A percentile compares a stretch with the other conserved stretches of the same genome.
These are phyloP conservation scores for Onychorhynchus coronatus DNA, from an alignment of 2,113 vertebrate species.

Conservation along the genomic window DNA sequence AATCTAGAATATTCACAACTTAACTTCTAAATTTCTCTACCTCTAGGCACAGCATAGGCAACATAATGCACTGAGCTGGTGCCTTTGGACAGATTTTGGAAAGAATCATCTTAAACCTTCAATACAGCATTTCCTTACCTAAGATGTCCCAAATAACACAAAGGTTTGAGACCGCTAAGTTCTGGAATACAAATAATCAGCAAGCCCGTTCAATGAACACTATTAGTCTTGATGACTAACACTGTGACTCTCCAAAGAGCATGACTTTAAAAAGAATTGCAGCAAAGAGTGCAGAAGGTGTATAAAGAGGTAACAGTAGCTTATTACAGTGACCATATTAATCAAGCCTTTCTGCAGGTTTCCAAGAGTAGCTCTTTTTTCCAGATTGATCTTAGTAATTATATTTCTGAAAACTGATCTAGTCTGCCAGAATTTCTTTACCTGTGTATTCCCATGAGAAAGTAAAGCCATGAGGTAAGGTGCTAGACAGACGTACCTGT, in stretches of 20 bases:
- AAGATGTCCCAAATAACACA: background rate
- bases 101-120: background rate
- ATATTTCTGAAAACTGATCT: background rate
- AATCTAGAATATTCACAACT: background rate
- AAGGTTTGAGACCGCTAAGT: background rate
- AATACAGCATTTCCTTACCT: background rate
- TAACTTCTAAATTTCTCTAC: background rate
- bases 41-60: background rate
- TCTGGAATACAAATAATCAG: background rate
- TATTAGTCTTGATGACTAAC: background rate
- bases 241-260: background rate
- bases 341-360: background rate
- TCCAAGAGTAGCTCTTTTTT: background rate
- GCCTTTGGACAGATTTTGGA: background rate
- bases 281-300: background rate
- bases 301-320: background rate
- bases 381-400: background rate
- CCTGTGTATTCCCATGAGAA: background rate
- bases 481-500: background rate
- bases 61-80: rapidly evolving
- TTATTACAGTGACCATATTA: background rate
- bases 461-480: rapidly evolving
- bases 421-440: background rate
- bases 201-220: background rate
- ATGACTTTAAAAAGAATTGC: background rate